Evolutionary conservation across 2,113 vertebrate species (phyloP).

Genomic region (Sprattus sprattus): DNA sequence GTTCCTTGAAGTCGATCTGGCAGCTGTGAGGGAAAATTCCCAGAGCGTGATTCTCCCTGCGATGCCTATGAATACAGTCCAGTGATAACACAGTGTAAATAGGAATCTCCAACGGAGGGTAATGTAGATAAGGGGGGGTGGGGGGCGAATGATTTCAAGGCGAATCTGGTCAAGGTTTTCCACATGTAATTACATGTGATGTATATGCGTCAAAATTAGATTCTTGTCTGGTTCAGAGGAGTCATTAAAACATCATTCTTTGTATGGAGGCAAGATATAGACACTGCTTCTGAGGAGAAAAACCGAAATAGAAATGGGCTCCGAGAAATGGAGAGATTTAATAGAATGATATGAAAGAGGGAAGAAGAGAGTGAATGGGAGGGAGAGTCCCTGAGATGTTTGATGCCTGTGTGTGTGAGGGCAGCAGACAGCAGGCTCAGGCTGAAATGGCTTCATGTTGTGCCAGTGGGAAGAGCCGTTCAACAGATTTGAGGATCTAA

Average conservation of each 20-base stretch:
- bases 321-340: background rate
- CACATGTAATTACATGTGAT: too few species aligned
- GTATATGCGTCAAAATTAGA: too few species aligned
- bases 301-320: background rate
- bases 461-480: slow-evolving; percentile 21
- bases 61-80: too few species aligned
- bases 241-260: too few species aligned
- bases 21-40: background rate
- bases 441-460: slow-evolving; percentile 12
- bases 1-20: background rate
- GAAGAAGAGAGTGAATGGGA: slow-evolving; percentile 13
- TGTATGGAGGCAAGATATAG: background rate
- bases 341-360: background rate
- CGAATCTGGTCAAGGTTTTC: too few species aligned
- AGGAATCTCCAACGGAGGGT: background rate
- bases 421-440: slow-evolving; percentile 2
- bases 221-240: too few species aligned
- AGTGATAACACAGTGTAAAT: background rate
- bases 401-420: slow-evolving; percentile 21
- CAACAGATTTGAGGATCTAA: slow-evolving; percentile 28
- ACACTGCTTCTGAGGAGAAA: background rate
- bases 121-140: background rate
- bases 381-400: background rate
- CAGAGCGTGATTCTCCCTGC: too few species aligned
- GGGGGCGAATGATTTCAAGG: background rate